These are phyloP conservation scores for Saxidomus purpurata DNA, from an alignment of 1,140 invertebrate species.

Conservation along the genomic window DNA sequence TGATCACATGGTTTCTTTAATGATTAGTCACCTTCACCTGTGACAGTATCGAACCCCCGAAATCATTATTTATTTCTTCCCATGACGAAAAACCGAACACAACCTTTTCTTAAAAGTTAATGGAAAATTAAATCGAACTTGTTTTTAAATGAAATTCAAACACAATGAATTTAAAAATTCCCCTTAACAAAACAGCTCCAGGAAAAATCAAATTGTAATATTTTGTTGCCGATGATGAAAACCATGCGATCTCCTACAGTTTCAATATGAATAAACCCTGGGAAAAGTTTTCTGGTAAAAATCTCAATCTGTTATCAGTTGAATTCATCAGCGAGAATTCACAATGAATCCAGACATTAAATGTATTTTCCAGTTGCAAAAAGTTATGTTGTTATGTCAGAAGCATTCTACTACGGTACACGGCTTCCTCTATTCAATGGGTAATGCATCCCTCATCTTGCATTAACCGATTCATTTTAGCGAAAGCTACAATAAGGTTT, in stretches of 20 bases:
- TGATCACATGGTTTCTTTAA: too few relatives aligned
- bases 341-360: conserved; percentile 17
- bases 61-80: too few relatives aligned
- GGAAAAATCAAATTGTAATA: conserved; percentile 38
- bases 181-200: not conserved
- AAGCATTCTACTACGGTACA: not conserved
- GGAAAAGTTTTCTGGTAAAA: conserved; percentile 1
- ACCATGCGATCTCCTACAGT: conserved; percentile 5
- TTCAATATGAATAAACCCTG: conserved; percentile 9
- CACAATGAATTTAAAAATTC: conserved; percentile 17
- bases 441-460: too few relatives aligned
- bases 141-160: conserved; percentile 40
- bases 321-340: not conserved
- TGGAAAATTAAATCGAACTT: conserved; percentile 45
- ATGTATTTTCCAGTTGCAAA: not conserved
- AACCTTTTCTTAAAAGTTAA: not conserved
- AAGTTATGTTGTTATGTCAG: not conserved
- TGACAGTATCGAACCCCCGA: not conserved
- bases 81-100: not conserved
- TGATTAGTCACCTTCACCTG: not conserved
- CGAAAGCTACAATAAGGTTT: too few relatives aligned
- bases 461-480: too few relatives aligned
- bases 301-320: conserved; percentile 16
- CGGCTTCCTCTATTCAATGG: too few relatives aligned
- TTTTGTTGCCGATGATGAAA: conserved; percentile 13